Evolutionary conservation across 1,140 invertebrate species (phyloP).

Genomic region (Nephotettix cincticeps): DNA sequence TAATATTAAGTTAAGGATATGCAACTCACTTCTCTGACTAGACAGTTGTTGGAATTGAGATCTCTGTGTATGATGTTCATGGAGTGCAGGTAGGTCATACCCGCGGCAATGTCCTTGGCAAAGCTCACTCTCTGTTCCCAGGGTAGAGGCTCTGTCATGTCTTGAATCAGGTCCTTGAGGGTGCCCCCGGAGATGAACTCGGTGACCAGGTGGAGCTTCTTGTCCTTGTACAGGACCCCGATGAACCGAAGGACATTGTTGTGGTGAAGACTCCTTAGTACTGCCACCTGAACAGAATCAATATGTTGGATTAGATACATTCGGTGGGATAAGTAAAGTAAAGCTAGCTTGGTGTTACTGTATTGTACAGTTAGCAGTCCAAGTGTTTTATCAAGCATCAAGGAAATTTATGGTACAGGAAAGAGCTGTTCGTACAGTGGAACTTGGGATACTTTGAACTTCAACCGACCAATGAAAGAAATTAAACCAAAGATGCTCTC

Average conservation of each 20-base stretch:
- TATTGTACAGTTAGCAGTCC: too few species aligned
- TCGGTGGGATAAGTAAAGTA: too few species aligned
- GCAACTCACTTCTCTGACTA: slow-evolving; percentile 74
- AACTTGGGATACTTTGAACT: too few species aligned
- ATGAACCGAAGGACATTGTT: slow-evolving; percentile 90
- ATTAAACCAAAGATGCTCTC: too few species aligned
- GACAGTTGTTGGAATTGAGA: slow-evolving; percentile 94
- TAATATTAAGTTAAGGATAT: too few species aligned
- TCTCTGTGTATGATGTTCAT: slow-evolving; percentile 95
- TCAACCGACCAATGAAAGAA: too few species aligned
- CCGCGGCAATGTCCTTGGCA: slow-evolving; percentile 87
- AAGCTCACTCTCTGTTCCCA: slow-evolving; percentile 84
- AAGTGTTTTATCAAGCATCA: too few species aligned
- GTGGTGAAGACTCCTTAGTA: slow-evolving; percentile 82
- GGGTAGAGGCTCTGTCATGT: slow-evolving; percentile 64
- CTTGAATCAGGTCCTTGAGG: slow-evolving; percentile 79
- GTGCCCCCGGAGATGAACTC: slow-evolving; percentile 91
- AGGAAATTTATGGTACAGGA: too few species aligned
- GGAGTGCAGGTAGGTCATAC: slow-evolving; percentile 91
- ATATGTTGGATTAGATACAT: too few species aligned
- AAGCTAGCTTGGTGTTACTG: too few species aligned
- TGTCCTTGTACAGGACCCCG: slow-evolving; percentile 91
- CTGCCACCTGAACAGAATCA: slow-evolving; percentile 67
- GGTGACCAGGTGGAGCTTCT: slow-evolving; percentile 86
- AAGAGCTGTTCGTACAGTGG: too few species aligned